Conservation (phyloP, 2,113 vertebrate genomes). For the Gymnogyps californianus region DNA sequence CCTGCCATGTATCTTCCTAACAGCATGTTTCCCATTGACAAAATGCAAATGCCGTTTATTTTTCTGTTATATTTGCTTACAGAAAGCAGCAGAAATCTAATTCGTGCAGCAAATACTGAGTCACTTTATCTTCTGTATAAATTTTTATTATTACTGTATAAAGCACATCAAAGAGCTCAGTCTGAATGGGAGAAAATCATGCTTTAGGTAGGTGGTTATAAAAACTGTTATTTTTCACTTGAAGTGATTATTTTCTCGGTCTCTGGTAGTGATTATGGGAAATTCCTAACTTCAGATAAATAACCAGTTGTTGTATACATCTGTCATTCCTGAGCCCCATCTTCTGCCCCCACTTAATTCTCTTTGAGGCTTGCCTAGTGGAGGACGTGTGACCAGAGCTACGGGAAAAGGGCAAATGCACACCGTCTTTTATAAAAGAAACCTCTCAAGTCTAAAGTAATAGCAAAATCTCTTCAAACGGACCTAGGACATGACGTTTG, state of each 20-base stretch:
- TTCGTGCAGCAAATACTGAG: not conserved
- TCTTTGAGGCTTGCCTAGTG: not conserved
- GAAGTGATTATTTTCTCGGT: constrained; percentile 22
- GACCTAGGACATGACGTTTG: not conserved
- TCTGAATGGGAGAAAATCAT: not conserved
- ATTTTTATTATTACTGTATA: not conserved
- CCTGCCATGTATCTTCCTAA: not conserved
- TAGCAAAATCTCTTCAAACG: not conserved
- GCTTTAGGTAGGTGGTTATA: constrained; percentile 5
- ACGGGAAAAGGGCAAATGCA: not conserved
- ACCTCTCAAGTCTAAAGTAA: not conserved
- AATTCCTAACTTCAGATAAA: not conserved
- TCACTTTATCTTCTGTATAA: not conserved
- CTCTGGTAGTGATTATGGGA: not conserved
- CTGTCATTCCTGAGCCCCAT: not conserved
- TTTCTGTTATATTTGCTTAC: constrained; percentile 32
- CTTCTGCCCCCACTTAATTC: not conserved
- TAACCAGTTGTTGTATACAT: not conserved
- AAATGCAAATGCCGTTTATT: constrained; percentile 24
- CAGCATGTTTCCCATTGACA: not conserved
- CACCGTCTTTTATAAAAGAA: not conserved
- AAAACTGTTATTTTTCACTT: constrained; percentile 42
- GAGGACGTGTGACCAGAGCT: not conserved
- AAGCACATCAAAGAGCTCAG: constrained; percentile 8
- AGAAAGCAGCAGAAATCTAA: constrained; percentile 33